Conservation (phyloP, 2,888 invertebrate species). For the Marronus borbonicus region DNA sequence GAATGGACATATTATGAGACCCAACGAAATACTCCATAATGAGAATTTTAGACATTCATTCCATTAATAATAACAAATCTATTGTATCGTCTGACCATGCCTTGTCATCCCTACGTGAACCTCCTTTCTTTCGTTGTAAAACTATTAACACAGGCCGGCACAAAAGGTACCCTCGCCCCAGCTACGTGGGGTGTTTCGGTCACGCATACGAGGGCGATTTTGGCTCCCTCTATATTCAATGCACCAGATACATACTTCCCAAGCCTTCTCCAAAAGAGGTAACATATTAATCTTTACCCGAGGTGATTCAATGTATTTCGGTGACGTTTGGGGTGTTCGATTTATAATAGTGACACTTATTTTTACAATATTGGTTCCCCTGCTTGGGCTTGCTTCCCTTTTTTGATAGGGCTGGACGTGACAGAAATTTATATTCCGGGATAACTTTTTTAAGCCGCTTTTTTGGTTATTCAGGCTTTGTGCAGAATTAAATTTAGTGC, state of each 20-base stretch:
- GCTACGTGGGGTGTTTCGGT: not conserved
- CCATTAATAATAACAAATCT: conserved; percentile 33
- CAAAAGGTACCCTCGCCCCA: not conserved
- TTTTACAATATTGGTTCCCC: conserved; percentile 24
- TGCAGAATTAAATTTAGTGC: not conserved
- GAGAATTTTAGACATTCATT: not conserved
- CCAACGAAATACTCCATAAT: not conserved
- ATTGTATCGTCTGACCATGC: conserved; percentile 23
- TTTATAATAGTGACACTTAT: conserved; percentile 26
- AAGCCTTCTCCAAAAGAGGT: not conserved
- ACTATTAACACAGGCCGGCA: conserved; percentile 17
- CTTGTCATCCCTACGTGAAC: not conserved
- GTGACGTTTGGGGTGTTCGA: conserved; percentile 11
- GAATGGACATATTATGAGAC: not conserved
- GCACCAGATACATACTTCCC: not conserved
- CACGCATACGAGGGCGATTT: conserved; percentile 14
- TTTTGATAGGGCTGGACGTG: conserved; percentile 27
- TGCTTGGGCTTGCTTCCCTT: not conserved
- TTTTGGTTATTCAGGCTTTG: not conserved
- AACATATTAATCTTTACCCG: conserved; percentile 27
- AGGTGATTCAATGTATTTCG: conserved; percentile 22
- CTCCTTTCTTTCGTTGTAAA: conserved; percentile 19
- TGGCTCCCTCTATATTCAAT: not conserved
- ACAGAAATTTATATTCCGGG: conserved; percentile 19
- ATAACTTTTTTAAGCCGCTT: not conserved